These are phyloP conservation scores for Lordiphosa mommai DNA, from an alignment of 1,140 invertebrate genomes.

Conservation along the genomic window DNA sequence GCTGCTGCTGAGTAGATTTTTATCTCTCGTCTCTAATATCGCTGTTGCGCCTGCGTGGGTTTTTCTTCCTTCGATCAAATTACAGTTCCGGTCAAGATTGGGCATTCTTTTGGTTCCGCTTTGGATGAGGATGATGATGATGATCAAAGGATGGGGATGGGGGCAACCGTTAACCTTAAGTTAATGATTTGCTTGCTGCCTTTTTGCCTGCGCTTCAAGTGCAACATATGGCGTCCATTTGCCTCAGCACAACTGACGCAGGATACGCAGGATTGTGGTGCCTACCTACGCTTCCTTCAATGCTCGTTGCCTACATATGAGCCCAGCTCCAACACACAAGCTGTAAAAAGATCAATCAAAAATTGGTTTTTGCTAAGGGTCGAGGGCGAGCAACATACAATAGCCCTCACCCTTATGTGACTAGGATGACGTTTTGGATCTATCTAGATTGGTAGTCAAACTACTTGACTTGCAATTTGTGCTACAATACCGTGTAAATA, in stretches of 20 bases:
- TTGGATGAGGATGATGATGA: constrained; percentile 1
- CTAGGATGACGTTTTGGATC: constrained; percentile 2
- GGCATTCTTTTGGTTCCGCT: constrained; percentile 64
- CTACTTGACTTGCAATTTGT: constrained; percentile 32
- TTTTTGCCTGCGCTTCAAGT: constrained; percentile 44
- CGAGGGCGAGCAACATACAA: neutral
- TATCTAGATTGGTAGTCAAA: constrained; percentile 18
- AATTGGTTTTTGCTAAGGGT: constrained; percentile 41
- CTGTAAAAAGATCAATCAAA: constrained; percentile 70
- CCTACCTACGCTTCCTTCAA: constrained; percentile 26
- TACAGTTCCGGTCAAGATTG: constrained; percentile 76
- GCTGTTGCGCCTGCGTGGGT: constrained; percentile 15
- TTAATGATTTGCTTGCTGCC: constrained; percentile 60
- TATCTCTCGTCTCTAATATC: constrained; percentile 66
- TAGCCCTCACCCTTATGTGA: constrained; percentile 7
- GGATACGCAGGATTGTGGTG: constrained; percentile 57
- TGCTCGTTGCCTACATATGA: constrained; percentile 7
- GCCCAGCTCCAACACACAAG: constrained; percentile 28
- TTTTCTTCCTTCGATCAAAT: constrained; percentile 61
- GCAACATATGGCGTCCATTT: constrained; percentile 61
- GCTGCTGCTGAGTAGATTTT: constrained; percentile 27
- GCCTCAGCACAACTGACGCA: constrained; percentile 76
- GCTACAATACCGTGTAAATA: constrained; percentile 20
- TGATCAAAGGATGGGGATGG: constrained; percentile 10
- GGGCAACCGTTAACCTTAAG: constrained; percentile 43